Conservation (phyloP, 2,113 vertebrate genomes). For the Atlantisia rogersi region DNA sequence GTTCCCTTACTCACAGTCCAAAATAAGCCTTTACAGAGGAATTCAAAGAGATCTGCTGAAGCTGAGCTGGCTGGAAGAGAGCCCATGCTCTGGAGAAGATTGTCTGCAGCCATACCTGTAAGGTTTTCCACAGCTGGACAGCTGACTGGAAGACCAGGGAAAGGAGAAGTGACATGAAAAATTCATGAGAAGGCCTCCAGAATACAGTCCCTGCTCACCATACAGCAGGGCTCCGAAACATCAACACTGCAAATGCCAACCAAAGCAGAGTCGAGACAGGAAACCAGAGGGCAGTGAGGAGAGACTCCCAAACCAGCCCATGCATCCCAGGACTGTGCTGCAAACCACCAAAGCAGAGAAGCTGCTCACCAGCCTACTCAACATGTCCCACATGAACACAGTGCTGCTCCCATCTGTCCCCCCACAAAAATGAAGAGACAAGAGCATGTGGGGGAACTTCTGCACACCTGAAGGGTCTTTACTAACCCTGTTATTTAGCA, state of each 20-base stretch:
- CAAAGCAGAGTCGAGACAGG: neutral
- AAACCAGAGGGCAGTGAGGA: conserved; percentile 3
- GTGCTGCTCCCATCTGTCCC: neutral
- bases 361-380: neutral
- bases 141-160: neutral
- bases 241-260: neutral
- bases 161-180: neutral
- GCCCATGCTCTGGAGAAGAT: neutral
- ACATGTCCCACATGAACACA: neutral
- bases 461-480: neutral
- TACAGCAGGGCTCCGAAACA: neutral
- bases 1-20: neutral
- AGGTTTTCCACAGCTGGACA: neutral
- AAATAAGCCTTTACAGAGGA: neutral
- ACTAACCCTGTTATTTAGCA: neutral
- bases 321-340: neutral
- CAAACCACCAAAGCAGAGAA: neutral
- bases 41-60: neutral
- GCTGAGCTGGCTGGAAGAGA: neutral
- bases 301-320: neutral
- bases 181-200: neutral
- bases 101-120: neutral
- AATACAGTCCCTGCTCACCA: neutral
- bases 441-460: neutral
- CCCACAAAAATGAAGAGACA: neutral